Conservation (phyloP, 1,140 invertebrate genomes). For the Zaprionus inermis region DNA sequence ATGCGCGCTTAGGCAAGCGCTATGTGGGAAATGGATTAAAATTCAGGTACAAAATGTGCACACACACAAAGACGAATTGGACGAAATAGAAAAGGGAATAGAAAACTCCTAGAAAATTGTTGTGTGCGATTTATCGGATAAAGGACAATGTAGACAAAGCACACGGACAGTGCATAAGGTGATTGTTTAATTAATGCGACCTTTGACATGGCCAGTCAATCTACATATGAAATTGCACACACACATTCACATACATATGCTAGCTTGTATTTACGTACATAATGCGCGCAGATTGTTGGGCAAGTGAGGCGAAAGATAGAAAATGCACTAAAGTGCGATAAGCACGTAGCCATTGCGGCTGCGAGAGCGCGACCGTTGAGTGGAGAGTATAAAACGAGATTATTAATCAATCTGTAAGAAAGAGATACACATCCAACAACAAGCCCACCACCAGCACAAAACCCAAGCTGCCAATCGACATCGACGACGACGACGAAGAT, state of each 20-base stretch:
- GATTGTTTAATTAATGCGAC: slow-evolving; percentile 76
- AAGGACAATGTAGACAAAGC: slow-evolving; percentile 11
- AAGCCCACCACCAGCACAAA: slow-evolving; percentile 38
- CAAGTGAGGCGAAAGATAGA: slow-evolving; percentile 65
- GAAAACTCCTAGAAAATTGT: slow-evolving; percentile 1
- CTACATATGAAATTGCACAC: slow-evolving; percentile 23
- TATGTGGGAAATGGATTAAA: slow-evolving; percentile 73
- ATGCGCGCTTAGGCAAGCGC: slow-evolving; percentile 39
- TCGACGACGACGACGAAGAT: slow-evolving; percentile 42
- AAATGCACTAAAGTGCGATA: slow-evolving; percentile 73
- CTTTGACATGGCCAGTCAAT: slow-evolving; percentile 55
- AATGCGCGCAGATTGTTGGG: slow-evolving; percentile 26
- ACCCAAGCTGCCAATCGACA: slow-evolving; percentile 57
- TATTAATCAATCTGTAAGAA: slow-evolving; percentile 81
- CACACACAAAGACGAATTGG: background rate
- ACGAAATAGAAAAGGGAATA: slow-evolving; percentile 8
- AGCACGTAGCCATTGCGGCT: slow-evolving; percentile 67
- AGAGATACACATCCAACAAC: slow-evolving; percentile 70
- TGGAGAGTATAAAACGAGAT: slow-evolving; percentile 64
- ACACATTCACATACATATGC: background rate
- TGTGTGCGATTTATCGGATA: slow-evolving; percentile 1
- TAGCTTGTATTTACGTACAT: slow-evolving; percentile 1
- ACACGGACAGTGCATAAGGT: slow-evolving; percentile 23
- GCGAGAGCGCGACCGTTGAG: slow-evolving; percentile 29
- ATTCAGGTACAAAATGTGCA: slow-evolving; percentile 67